These are phyloP conservation scores for Lordiphosa stackelbergi DNA, from an alignment of 1,140 invertebrate species.

Conservation along the genomic window DNA sequence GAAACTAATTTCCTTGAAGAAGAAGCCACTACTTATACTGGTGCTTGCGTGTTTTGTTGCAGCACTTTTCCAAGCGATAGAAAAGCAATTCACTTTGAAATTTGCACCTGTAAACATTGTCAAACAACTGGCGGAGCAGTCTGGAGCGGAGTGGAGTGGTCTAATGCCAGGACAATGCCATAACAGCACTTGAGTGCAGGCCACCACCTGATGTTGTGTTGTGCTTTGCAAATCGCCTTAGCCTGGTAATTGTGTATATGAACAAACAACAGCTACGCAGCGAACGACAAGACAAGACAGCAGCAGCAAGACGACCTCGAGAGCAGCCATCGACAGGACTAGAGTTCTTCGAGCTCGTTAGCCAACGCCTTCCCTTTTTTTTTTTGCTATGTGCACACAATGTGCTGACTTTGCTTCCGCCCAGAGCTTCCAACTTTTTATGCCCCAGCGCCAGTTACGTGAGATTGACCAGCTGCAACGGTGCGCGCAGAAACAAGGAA, in stretches of 20 bases:
- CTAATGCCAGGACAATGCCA: slow-evolving; percentile 51
- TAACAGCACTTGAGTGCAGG: slow-evolving; percentile 66
- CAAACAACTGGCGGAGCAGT: slow-evolving; percentile 47
- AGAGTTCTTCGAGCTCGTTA: slow-evolving; percentile 52
- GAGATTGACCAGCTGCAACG: slow-evolving; percentile 67
- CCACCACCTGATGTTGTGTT: slow-evolving; percentile 50
- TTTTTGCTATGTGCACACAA: slow-evolving; percentile 30
- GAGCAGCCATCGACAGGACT: slow-evolving; percentile 4
- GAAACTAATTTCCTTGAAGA: slow-evolving; percentile 51
- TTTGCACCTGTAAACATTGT: slow-evolving; percentile 75
- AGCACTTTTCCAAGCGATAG: slow-evolving; percentile 73
- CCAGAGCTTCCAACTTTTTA: slow-evolving; percentile 44
- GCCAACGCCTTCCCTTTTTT: slow-evolving; percentile 53
- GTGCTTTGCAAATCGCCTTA: slow-evolving; percentile 67
- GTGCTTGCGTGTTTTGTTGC: slow-evolving; percentile 47
- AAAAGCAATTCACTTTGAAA: slow-evolving; percentile 75
- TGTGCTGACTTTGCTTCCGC: slow-evolving; percentile 60
- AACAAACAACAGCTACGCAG: slow-evolving; percentile 37
- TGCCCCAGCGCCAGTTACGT: slow-evolving; percentile 36
- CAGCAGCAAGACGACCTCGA: slow-evolving; percentile 4
- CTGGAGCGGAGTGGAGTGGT: background rate
- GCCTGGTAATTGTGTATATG: slow-evolving; percentile 72
- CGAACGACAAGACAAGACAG: slow-evolving; percentile 16
- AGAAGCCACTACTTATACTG: slow-evolving; percentile 43
- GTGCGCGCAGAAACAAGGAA: background rate